A percentile compares a stretch with the other conserved stretches of the same genome.
phyloP scores from a whole-genome alignment of 2,113 vertebrate genomes.

The Apus apus region DNA sequence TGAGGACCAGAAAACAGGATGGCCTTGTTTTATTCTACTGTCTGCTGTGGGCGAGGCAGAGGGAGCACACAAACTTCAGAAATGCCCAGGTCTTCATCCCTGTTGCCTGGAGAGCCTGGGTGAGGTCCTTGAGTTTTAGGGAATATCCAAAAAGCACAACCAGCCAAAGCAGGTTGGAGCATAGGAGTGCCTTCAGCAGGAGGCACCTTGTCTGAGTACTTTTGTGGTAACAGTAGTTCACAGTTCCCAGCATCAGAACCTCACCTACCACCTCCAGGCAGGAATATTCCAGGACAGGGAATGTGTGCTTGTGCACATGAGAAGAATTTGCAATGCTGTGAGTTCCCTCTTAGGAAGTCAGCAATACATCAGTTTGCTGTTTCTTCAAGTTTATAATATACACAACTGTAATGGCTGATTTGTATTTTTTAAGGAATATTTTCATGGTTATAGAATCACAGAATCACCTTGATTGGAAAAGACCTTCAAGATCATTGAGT shows the following conservation, averaged over 20 bases:
- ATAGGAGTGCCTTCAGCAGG: neutral
- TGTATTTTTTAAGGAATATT: neutral
- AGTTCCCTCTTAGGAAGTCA: neutral
- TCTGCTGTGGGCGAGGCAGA: neutral
- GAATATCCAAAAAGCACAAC: neutral
- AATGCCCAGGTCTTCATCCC: neutral
- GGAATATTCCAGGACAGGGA: neutral
- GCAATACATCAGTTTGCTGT: neutral
- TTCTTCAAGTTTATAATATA: neutral
- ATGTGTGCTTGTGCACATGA: rapidly evolving
- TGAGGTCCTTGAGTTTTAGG: neutral
- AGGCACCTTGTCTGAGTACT: neutral
- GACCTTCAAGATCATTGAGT: neutral
- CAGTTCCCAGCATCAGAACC: neutral
- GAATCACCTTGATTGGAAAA: too few species aligned
- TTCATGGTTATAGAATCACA: neutral
- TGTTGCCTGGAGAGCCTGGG: neutral
- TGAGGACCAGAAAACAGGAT: neutral
- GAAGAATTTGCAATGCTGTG: neutral
- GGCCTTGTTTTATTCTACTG: neutral
- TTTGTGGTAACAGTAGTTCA: neutral
- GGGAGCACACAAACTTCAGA: neutral
- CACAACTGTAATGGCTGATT: neutral
- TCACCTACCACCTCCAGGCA: neutral
- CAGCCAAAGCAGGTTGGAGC: neutral